These are phyloP conservation scores for Phrynosoma platyrhinos DNA, from an alignment of 2,113 vertebrate genomes.

Conservation along the genomic window DNA sequence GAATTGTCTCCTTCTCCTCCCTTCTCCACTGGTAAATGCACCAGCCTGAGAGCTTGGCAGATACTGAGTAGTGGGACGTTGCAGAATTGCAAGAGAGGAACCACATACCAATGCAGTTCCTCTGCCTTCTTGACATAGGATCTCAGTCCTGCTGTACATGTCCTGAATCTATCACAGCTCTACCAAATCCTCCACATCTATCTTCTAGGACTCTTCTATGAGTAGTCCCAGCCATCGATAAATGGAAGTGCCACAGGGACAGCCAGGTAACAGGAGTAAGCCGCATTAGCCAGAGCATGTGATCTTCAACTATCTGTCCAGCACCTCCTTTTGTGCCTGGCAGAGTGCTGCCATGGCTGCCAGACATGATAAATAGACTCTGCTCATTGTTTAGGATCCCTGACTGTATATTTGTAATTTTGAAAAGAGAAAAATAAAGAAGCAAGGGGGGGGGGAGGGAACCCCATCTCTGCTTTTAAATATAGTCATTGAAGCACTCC, in stretches of 20 bases:
- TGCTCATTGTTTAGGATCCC: background rate
- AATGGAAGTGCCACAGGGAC: background rate
- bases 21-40: no score
- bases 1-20: no score
- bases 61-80: no score
- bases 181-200: background rate
- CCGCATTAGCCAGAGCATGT: no score
- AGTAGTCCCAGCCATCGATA: background rate
- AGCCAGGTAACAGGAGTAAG: background rate
- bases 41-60: no score
- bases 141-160: no score
- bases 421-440: no score
- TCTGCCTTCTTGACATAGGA: no score
- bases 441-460: background rate
- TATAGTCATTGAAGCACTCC: conserved; percentile 8
- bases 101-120: no score
- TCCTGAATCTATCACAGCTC: no score
- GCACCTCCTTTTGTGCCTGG: background rate
- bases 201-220: background rate
- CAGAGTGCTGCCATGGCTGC: background rate
- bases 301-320: background rate
- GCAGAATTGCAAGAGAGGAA: no score
- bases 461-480: background rate
- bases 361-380: background rate
- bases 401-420: background rate